Conservation (phyloP, 2,888 invertebrate genomes). For the Melinaea marsaeus region DNA sequence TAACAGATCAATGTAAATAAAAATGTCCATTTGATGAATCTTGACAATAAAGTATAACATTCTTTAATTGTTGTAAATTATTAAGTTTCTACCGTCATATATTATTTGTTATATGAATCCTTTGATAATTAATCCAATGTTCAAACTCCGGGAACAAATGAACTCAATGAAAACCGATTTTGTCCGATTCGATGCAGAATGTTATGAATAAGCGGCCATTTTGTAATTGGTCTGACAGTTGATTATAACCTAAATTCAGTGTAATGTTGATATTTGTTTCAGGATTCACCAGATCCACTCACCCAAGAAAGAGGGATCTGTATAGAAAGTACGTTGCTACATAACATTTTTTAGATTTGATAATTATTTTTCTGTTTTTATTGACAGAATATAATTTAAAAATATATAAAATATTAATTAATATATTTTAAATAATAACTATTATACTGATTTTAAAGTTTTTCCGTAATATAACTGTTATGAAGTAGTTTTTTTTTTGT, state of each 20-base stretch:
- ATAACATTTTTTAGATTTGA: slow-evolving; percentile 4
- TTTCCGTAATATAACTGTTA: too few species aligned
- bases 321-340: slow-evolving; percentile 43
- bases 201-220: slow-evolving; percentile 5
- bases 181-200: slow-evolving; percentile 32
- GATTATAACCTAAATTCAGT: background rate
- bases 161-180: slow-evolving; percentile 44
- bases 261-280: slow-evolving; percentile 34
- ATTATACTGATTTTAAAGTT: too few species aligned
- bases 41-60: too few species aligned
- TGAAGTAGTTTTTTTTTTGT: too few species aligned
- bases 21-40: too few species aligned
- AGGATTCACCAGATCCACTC: slow-evolving; percentile 48
- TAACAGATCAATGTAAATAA: too few species aligned
- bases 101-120: background rate
- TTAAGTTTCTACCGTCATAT: too few species aligned
- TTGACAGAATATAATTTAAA: too few species aligned
- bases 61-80: too few species aligned
- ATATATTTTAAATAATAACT: too few species aligned
- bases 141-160: slow-evolving; percentile 16
- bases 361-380: too few species aligned
- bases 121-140: slow-evolving; percentile 18
- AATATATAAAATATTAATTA: too few species aligned
- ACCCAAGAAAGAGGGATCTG: slow-evolving; percentile 48
- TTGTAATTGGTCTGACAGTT: background rate